These are phyloP conservation scores for Turritopsis rubra DNA, from an alignment of 30 jellyfish, hydroid and myxozoan genomes.

Conservation along the genomic window DNA sequence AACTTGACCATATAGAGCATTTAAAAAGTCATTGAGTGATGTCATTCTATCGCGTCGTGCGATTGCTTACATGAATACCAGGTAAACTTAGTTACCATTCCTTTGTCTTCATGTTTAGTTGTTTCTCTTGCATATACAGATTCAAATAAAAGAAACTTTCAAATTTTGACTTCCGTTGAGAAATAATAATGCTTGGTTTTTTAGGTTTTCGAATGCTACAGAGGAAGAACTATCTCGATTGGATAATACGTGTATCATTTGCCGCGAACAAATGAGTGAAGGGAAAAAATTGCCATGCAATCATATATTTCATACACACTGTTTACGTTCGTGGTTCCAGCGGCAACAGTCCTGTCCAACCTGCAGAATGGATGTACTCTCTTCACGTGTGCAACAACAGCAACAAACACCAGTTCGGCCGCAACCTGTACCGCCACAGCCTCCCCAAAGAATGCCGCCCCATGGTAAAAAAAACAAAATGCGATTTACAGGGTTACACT, in stretches of 20 bases:
- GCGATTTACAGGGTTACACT: no score
- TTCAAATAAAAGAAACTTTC: no score
- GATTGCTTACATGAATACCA: slow-evolving; percentile 90
- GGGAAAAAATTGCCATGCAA: slow-evolving; percentile 97
- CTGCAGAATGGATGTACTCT: slow-evolving; percentile 94
- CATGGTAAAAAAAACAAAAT: no score
- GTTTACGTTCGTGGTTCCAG: slow-evolving; percentile 99
- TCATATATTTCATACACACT: slow-evolving; percentile 92
- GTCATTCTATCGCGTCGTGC: slow-evolving; percentile 96
- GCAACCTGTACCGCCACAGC: slow-evolving; percentile 74
- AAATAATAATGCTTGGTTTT: not conserved
- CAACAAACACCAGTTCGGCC: slow-evolving; percentile 36
- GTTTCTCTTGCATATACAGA: no score
- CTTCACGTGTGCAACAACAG: not conserved
- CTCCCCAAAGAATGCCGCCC: slow-evolving; percentile 19
- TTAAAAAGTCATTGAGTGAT: slow-evolving; percentile 90
- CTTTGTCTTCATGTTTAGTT: not conserved
- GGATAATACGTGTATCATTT: slow-evolving; percentile 90
- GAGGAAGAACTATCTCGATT: slow-evolving; percentile 66
- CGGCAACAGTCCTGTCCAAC: slow-evolving; percentile 99
- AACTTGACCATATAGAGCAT: no score
- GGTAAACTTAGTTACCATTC: slow-evolving; percentile 50
- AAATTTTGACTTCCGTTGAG: not conserved
- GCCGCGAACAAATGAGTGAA: slow-evolving; percentile 96
- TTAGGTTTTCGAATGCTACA: slow-evolving; percentile 94